phyloP scores from a whole-genome alignment of 1,140 invertebrate genomes.

The Microvelia longipes region DNA sequence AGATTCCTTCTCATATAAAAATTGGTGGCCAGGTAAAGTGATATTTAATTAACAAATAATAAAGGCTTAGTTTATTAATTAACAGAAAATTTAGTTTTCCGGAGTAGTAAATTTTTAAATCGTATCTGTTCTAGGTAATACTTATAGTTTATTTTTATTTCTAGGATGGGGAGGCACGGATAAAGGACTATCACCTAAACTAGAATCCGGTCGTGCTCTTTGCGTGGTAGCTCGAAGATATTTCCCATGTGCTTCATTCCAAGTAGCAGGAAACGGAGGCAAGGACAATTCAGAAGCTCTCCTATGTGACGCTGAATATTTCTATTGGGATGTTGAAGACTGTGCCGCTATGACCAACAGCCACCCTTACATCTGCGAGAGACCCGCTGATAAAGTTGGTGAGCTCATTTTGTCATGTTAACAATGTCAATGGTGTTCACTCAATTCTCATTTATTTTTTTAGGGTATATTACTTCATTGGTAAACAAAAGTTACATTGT shows the following conservation, averaged over 20 bases:
- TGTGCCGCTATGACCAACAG: constrained; percentile 30
- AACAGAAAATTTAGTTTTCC: neutral
- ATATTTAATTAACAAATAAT: neutral
- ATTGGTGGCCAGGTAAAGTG: constrained; percentile 34
- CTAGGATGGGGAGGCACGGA: constrained; percentile 30
- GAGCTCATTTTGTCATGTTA: too few species aligned
- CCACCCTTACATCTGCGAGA: constrained; percentile 37
- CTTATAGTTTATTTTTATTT: neutral
- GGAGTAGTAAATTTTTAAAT: neutral
- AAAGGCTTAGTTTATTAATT: neutral
- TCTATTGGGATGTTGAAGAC: constrained; percentile 38
- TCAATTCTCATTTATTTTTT: too few species aligned
- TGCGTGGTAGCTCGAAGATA: constrained; percentile 32
- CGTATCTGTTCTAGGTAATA: neutral
- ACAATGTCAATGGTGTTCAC: too few species aligned
- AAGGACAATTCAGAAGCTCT: constrained; percentile 1
- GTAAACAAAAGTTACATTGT: too few species aligned
- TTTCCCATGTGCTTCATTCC: constrained; percentile 29
- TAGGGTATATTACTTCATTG: too few species aligned
- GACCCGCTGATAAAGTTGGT: constrained; percentile 35
- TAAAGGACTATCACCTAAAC: constrained; percentile 19
- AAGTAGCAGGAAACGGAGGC: constrained; percentile 11
- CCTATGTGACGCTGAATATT: constrained; percentile 33
- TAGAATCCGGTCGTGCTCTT: constrained; percentile 16
- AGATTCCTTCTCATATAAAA: constrained; percentile 22